phyloP scores from a whole-genome alignment of 2,797 vertebrate genomes.

The Phataginus tetradactyla region DNA sequence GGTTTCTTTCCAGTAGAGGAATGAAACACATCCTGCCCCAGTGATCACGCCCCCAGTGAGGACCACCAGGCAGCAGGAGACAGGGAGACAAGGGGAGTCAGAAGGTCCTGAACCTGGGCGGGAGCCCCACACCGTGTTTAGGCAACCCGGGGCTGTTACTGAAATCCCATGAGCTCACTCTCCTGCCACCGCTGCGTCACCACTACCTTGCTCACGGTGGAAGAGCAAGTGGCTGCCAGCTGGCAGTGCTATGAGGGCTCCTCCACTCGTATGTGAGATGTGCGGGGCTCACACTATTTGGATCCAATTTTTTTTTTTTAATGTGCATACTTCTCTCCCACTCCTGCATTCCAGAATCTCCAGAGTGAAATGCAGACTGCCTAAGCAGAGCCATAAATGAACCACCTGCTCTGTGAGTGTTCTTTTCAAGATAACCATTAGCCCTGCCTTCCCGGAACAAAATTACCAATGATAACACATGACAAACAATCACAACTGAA shows the following conservation, averaged over 20 bases:
- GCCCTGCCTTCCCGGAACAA: not conserved
- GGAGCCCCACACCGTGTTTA: too few relatives aligned
- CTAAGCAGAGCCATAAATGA: not conserved
- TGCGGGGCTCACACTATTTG: not conserved
- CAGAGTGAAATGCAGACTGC: not conserved
- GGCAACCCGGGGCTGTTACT: not conserved
- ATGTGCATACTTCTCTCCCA: not conserved
- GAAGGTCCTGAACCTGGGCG: not conserved
- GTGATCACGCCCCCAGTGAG: not conserved
- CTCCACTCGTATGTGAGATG: not conserved
- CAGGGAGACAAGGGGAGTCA: not conserved
- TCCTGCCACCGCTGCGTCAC: too few relatives aligned
- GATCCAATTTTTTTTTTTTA: not conserved
- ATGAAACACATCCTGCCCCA: not conserved
- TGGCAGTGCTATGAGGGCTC: not conserved
- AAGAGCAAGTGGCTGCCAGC: not conserved
- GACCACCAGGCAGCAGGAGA: not conserved
- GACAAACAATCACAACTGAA: not conserved
- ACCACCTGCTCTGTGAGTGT: not conserved
- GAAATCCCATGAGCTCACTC: too few relatives aligned
- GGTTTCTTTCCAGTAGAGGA: not conserved
- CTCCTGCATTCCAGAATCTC: not conserved
- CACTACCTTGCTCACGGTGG: not conserved
- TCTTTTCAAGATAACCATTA: not conserved
- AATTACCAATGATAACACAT: not conserved